phyloP scores from a whole-genome alignment of 1,140 invertebrate genomes.

The Apocrypta bakeri region DNA sequence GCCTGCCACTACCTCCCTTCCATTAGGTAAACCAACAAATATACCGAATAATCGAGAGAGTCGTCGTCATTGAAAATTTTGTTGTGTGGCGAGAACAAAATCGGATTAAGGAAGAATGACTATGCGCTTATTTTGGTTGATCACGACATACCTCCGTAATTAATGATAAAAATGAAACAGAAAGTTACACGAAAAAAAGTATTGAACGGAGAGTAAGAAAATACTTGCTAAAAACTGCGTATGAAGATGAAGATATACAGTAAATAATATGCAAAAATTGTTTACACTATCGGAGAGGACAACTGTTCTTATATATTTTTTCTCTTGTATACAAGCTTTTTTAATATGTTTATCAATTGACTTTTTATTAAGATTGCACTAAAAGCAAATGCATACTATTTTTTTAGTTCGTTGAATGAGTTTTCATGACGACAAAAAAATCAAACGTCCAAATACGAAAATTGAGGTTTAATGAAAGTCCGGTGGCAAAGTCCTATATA shows the following conservation, averaged over 20 bases:
- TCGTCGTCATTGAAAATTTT: slow-evolving; percentile 36
- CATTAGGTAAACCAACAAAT: slow-evolving; percentile 67
- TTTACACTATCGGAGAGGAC: background rate
- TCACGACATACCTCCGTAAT: slow-evolving; percentile 8
- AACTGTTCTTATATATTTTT: slow-evolving; percentile 33
- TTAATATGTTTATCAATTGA: slow-evolving; percentile 33
- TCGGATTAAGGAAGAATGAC: slow-evolving; percentile 25
- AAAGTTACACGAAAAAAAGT: background rate
- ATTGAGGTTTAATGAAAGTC: slow-evolving; percentile 15
- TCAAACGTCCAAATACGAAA: slow-evolving; percentile 27
- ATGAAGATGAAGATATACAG: background rate
- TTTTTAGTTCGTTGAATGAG: slow-evolving; percentile 3
- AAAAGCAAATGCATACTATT: slow-evolving; percentile 20
- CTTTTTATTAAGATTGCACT: slow-evolving; percentile 19
- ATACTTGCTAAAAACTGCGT: background rate
- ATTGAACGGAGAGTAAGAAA: background rate
- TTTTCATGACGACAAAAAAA: slow-evolving; percentile 18
- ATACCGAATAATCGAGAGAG: slow-evolving; percentile 37
- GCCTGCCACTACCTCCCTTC: slow-evolving; percentile 74
- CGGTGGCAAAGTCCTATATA: slow-evolving; percentile 35
- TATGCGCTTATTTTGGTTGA: slow-evolving; percentile 11
- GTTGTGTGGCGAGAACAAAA: slow-evolving; percentile 28
- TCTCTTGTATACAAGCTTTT: slow-evolving; percentile 29
- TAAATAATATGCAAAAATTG: background rate
- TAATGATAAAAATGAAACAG: slow-evolving; percentile 28